phyloP scores from a whole-genome alignment of 2,888 invertebrate species.

The Pristionchus arcanus region DNA sequence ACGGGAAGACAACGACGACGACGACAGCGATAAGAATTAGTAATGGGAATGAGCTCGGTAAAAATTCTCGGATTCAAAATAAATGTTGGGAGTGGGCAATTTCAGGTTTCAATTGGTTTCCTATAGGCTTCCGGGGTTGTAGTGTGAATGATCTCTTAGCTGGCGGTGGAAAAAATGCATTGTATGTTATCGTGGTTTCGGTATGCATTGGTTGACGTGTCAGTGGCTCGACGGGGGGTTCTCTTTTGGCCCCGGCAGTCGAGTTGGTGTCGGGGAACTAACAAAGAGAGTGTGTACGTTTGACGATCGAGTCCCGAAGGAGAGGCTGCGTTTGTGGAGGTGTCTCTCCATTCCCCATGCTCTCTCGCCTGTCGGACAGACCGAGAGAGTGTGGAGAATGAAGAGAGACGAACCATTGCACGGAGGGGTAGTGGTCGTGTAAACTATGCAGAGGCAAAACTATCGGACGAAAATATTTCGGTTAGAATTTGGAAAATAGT shows the following conservation, averaged over 20 bases:
- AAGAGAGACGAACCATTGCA: no score
- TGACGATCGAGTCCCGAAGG: not conserved
- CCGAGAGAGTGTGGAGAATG: no score
- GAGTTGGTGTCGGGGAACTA: not conserved
- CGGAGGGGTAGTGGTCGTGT: not conserved
- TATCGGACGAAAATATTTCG: not conserved
- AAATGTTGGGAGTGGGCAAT: no score
- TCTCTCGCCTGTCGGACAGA: no score
- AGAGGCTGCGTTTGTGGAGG: not conserved
- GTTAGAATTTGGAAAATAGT: not conserved
- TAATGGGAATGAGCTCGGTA: no score
- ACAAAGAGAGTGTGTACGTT: constrained; percentile 18
- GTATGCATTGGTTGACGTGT: not conserved
- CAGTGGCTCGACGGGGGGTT: not conserved
- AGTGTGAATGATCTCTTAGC: no score
- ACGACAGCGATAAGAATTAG: no score
- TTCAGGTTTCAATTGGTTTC: no score
- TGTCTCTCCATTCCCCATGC: not conserved
- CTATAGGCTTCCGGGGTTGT: no score
- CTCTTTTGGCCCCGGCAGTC: not conserved
- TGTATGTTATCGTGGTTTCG: not conserved
- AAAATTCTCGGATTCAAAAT: no score
- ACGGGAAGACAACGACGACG: no score
- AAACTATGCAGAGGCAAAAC: constrained; percentile 1
- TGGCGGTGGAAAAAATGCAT: no score